phyloP scores from a whole-genome alignment of 2,797 vertebrate species.

The Chelidonichthys spinosus region DNA sequence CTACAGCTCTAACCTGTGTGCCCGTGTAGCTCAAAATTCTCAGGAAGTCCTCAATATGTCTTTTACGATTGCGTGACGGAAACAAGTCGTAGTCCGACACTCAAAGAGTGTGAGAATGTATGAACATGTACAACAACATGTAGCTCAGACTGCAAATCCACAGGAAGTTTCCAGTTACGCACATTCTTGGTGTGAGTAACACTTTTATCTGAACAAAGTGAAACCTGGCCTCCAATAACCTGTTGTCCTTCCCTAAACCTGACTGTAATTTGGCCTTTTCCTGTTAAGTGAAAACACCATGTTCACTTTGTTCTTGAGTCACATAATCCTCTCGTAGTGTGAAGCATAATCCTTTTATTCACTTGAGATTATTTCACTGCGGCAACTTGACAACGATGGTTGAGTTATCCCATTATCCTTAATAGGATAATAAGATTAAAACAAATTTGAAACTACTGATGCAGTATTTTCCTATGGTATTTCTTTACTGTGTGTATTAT shows the following conservation, averaged over 20 bases:
- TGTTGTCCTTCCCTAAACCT: neutral
- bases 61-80: slow-evolving; percentile 3
- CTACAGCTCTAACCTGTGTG: neutral
- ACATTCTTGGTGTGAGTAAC: neutral
- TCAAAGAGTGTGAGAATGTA: neutral
- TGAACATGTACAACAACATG: slow-evolving; percentile 5
- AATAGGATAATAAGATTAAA: slow-evolving; percentile 5
- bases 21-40: neutral
- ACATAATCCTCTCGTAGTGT: slow-evolving; percentile 21
- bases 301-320: slow-evolving; percentile 26
- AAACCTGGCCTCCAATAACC: slow-evolving; percentile 13
- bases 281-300: slow-evolving; percentile 10
- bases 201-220: slow-evolving; percentile 2
- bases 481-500: neutral
- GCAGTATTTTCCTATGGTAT: neutral
- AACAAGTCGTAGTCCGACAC: neutral
- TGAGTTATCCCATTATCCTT: slow-evolving; percentile 2
- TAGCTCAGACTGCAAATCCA: slow-evolving; percentile 14
- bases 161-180: neutral
- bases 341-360: slow-evolving; percentile 26
- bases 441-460: neutral
- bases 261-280: slow-evolving; percentile 14
- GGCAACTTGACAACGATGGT: slow-evolving; percentile 4
- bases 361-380: slow-evolving; percentile 6
- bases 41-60: neutral